Evolutionary conservation across 2,797 vertebrate species (phyloP), one percentile per base, ranked within the genome.

Genomic region (Pseudochromis fuscus): DNA sequence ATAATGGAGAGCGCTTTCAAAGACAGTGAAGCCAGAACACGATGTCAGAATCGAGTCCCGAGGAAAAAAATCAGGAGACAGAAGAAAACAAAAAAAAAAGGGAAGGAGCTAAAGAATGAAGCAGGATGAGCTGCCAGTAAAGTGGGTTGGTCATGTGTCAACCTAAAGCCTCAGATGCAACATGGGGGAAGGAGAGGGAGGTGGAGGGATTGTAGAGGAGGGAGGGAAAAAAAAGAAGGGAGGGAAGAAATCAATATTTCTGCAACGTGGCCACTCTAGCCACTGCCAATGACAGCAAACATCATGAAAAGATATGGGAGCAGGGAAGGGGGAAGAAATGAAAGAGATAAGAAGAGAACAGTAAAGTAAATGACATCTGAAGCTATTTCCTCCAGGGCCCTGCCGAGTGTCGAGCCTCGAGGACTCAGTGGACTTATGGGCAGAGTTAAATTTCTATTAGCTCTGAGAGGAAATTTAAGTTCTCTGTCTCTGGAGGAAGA

Each of bases 291-390:
- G 93, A 93, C 93, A 92, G 91, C 92, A 94, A 93, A 93, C 92
- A 94, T 94, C 94, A 93, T 94, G 91, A 94, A 93, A 94, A 93
- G 93, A 94, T 94, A 94, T 92, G 91, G 90, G 86, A 90, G 90
- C 87, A 89, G 88, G 88, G 91, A 85, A 89, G 74, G 81, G 82
- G 87, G 81, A 88, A 93, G 88, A 93, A 94, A 93, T 93, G 91
- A 94, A 92, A 94, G 92, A 93, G 93, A 94, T 94, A 93, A 94
- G 93, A 91, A 83, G 89, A 93, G 92, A 94, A 94, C 91, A 91
- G 93, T 94, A 94, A 94, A 94, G 93, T 91, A 93, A 94, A 94
- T 94, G 92, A 92, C 93, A 94, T 94, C 92, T 93, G 90, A 93
- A 92, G 93, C 91, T 90, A 93, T 94, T 94, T 94, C 92, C 92